phyloP scores from a whole-genome alignment of 2,888 invertebrate genomes.

The Epirrita christyi region DNA sequence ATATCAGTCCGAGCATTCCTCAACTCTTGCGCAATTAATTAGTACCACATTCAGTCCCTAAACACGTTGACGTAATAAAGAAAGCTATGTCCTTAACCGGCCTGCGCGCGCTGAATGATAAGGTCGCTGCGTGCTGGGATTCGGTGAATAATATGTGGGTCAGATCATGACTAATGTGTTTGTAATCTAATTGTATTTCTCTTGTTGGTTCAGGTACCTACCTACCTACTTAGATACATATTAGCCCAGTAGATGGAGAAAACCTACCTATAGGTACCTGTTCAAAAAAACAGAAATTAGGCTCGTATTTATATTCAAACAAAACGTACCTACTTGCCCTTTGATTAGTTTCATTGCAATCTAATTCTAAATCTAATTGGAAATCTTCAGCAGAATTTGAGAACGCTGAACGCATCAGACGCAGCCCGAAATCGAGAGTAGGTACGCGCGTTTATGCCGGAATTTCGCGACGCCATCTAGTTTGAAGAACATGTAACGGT shows the following conservation, averaged over 20 bases:
- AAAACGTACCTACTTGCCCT: too few relatives aligned
- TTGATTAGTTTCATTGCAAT: too few relatives aligned
- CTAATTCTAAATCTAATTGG: too few relatives aligned
- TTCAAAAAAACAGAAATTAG: too few relatives aligned
- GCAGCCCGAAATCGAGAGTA: too few relatives aligned
- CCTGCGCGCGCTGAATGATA: constrained; percentile 60
- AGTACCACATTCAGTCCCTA: constrained; percentile 61
- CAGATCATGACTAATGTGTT: constrained; percentile 33
- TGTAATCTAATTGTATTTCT: constrained; percentile 11
- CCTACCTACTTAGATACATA: too few relatives aligned
- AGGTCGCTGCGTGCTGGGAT: constrained; percentile 47
- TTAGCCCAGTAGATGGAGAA: too few relatives aligned
- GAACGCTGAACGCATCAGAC: too few relatives aligned
- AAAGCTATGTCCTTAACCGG: constrained; percentile 76
- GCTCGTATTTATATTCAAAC: too few relatives aligned
- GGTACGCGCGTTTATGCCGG: not conserved
- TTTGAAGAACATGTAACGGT: not conserved
- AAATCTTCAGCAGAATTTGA: too few relatives aligned
- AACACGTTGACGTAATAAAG: constrained; percentile 70
- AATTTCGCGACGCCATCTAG: constrained; percentile 12
- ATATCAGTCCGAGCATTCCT: constrained; percentile 21
- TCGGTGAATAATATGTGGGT: constrained; percentile 37
- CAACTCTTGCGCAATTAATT: constrained; percentile 57
- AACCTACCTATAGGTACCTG: too few relatives aligned
- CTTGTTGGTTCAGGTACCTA: not conserved